A percentile compares a stretch with the other conserved stretches of the same genome.
These are phyloP conservation scores for Zoroaster sp. DNA, from an alignment of 53 echinoderm and acorn worm species.

Conservation along the genomic window DNA sequence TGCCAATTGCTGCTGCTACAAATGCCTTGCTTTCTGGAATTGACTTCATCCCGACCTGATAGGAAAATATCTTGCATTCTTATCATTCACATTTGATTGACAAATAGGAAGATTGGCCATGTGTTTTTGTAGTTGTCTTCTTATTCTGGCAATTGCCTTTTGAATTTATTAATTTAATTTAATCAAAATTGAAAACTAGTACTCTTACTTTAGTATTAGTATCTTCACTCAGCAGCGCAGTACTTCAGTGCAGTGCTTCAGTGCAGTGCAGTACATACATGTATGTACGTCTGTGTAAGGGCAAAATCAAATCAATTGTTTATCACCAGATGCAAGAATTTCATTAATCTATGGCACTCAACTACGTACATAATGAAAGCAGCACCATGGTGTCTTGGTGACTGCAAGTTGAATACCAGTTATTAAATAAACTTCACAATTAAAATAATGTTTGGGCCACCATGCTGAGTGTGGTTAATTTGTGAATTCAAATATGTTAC, in stretches of 20 bases:
- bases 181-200: too few relatives aligned
- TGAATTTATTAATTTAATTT: too few relatives aligned
- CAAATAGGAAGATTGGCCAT: neutral
- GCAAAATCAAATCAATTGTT: neutral
- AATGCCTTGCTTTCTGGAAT: neutral
- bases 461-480: neutral
- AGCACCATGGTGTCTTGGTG: neutral
- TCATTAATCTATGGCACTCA: neutral
- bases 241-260: too few relatives aligned
- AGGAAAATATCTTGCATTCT: neutral
- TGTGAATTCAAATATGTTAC: neutral
- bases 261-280: too few relatives aligned
- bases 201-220: too few relatives aligned
- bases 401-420: neutral
- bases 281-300: too few relatives aligned
- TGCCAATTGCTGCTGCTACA: neutral
- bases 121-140: neutral
- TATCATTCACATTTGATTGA: neutral
- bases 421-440: neutral
- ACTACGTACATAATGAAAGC: neutral
- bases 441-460: neutral
- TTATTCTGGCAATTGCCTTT: too few relatives aligned
- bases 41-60: too few relatives aligned
- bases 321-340: neutral
- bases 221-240: too few relatives aligned